Conservation (phyloP, 1,140 invertebrate species). For the Bombus difficillimus region DNA sequence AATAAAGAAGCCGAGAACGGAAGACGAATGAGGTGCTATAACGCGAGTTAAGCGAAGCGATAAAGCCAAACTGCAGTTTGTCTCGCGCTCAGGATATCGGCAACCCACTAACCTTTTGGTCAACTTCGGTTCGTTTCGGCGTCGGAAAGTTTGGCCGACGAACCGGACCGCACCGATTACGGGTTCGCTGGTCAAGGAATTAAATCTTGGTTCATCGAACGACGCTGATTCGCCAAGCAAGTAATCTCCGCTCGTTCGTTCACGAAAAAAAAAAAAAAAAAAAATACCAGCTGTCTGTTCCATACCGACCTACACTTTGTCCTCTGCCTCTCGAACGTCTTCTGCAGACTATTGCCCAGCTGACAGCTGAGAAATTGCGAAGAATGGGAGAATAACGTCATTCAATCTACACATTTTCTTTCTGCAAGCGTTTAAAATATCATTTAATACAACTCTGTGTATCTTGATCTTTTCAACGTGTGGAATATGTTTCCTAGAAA, state of each 20-base stretch:
- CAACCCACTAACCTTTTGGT: slow-evolving; percentile 64
- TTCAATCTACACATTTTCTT: too few species aligned
- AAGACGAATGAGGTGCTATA: slow-evolving; percentile 51
- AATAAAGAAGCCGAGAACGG: slow-evolving; percentile 37
- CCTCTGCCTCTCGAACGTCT: background rate
- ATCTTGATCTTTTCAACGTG: too few species aligned
- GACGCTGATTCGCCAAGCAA: background rate
- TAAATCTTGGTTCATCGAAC: background rate
- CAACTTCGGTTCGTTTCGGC: slow-evolving; percentile 58
- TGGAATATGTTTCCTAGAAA: too few species aligned
- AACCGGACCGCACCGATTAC: slow-evolving; percentile 17
- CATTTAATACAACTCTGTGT: too few species aligned
- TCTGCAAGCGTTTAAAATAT: background rate
- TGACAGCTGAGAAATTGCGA: background rate
- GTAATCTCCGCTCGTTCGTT: background rate
- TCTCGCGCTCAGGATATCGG: slow-evolving; percentile 37
- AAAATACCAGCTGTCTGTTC: background rate
- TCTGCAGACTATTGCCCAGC: background rate
- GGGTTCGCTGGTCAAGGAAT: background rate
- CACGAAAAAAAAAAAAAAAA: too few species aligned
- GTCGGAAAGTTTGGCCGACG: slow-evolving; percentile 54
- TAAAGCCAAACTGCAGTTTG: slow-evolving; percentile 55
- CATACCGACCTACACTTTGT: background rate
- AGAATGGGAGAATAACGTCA: background rate
- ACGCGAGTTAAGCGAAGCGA: slow-evolving; percentile 37